Percentiles rank a stretch among this genome's conserved stretches.
These are phyloP conservation scores for Pogona vitticeps DNA, from an alignment of 2,113 vertebrate species.

Conservation along the genomic window DNA sequence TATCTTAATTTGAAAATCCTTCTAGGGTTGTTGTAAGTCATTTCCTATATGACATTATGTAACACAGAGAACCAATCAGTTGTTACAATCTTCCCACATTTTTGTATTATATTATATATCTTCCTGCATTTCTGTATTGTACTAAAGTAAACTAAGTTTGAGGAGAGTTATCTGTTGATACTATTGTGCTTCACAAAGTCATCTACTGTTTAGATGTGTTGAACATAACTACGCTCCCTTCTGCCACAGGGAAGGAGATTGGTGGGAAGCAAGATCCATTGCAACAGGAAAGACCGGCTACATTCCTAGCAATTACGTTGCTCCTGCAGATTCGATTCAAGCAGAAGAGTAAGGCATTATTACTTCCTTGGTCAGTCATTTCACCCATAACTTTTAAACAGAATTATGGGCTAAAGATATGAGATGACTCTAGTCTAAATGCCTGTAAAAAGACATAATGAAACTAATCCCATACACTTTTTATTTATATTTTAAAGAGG, in stretches of 20 bases:
- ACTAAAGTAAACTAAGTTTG: neutral
- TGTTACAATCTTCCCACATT: no score
- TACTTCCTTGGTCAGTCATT: conserved; percentile 63
- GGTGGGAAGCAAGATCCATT: conserved; percentile 99
- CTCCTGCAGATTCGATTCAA: conserved; percentile 98
- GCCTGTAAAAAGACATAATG: neutral
- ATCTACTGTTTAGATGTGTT: conserved; percentile 34
- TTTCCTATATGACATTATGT: neutral
- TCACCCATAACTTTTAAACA: conserved; percentile 56
- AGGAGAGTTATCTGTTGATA: neutral
- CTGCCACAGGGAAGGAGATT: conserved; percentile 92
- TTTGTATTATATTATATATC: neutral
- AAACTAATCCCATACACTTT: neutral
- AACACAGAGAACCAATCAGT: neutral
- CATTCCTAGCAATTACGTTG: conserved; percentile 99
- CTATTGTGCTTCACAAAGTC: neutral
- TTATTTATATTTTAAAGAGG: neutral
- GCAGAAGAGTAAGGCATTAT: conserved; percentile 93
- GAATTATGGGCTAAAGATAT: neutral
- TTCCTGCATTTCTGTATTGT: neutral
- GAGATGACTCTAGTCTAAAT: neutral
- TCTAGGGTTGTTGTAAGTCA: neutral
- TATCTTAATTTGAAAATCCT: no score
- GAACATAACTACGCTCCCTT: conserved; percentile 61
- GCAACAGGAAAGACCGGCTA: conserved; percentile 97